phyloP scores from a whole-genome alignment of 2,797 vertebrate genomes.

The Cheirogaleus major region DNA sequence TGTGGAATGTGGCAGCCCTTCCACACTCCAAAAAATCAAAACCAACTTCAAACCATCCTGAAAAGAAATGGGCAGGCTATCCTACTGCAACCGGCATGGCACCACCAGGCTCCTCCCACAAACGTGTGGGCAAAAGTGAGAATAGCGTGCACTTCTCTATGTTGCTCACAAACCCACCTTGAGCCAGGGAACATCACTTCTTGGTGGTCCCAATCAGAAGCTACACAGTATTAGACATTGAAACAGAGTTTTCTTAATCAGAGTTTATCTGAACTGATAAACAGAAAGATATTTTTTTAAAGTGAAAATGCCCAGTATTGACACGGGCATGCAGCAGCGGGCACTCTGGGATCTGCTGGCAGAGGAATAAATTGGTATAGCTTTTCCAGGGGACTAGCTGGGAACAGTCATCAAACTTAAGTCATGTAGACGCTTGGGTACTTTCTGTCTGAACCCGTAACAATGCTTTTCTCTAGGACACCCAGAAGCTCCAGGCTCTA shows the following conservation, averaged over 20 bases:
- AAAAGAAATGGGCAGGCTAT: background rate
- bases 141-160: background rate
- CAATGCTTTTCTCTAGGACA: background rate
- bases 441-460: background rate
- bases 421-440: background rate
- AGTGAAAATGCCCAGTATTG: background rate
- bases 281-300: background rate
- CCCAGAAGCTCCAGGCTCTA: background rate
- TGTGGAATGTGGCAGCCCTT: background rate
- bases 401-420: background rate
- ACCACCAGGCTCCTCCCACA: background rate
- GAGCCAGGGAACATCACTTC: background rate
- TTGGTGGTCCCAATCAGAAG: too few species aligned
- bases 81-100: background rate
- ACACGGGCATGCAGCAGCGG: background rate
- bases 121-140: too few species aligned
- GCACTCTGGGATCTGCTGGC: background rate
- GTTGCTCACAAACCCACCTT: accelerated
- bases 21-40: background rate
- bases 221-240: background rate
- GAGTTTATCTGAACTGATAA: background rate
- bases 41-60: background rate
- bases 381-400: background rate
- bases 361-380: too few species aligned
- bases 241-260: background rate